Evolutionary conservation across 2,113 vertebrate species (phyloP).

Genomic region (Prolemur simus): DNA sequence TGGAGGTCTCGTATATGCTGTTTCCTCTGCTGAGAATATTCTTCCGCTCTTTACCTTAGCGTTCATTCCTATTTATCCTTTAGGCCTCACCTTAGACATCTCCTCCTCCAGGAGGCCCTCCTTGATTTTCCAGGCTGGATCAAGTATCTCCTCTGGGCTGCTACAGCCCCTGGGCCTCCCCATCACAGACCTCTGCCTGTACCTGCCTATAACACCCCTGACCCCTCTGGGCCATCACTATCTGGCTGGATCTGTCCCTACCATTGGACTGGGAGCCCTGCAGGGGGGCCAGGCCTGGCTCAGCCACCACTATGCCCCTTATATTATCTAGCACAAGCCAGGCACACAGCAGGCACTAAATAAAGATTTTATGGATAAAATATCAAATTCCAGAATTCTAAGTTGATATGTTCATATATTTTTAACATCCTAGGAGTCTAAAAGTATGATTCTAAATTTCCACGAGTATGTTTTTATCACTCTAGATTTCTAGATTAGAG

Average conservation of each 20-base stretch:
- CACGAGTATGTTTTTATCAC: background rate
- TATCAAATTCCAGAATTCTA: background rate
- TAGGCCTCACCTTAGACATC: background rate
- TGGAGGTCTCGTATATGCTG: background rate
- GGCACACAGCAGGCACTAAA: background rate
- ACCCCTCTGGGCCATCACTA: background rate
- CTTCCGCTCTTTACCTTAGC: background rate
- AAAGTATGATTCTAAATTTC: background rate
- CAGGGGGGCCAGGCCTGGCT: background rate
- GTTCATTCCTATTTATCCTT: background rate
- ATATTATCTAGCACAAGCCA: background rate
- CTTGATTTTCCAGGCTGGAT: background rate
- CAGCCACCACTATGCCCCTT: background rate
- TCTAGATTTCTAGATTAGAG: background rate
- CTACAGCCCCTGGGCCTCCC: background rate
- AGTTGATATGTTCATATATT: background rate
- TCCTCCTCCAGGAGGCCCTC: background rate
- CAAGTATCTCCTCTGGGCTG: background rate
- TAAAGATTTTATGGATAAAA: conserved; percentile 7
- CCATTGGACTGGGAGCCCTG: background rate
- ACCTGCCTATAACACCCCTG: background rate
- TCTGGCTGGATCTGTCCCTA: background rate
- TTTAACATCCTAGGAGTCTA: background rate
- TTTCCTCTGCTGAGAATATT: background rate
- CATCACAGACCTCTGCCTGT: background rate